Evolutionary conservation across 2,797 vertebrate genomes (phyloP), one percentile per base, ranked within the genome.

Genomic region (Muscicapa comitata): DNA sequence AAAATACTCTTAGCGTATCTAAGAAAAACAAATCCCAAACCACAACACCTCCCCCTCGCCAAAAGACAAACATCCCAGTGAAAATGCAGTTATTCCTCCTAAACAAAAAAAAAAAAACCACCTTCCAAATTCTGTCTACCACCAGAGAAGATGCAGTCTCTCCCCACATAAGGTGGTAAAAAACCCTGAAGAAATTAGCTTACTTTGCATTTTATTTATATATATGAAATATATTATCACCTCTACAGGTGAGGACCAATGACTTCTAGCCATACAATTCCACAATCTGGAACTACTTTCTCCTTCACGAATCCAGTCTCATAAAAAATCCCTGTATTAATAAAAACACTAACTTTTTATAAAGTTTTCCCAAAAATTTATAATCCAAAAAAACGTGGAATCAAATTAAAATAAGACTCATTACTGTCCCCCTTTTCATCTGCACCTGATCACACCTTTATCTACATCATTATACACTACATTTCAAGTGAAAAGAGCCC

Each of bases 141-240:
- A 53, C 0, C 6, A 21, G 29, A 78, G 13, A 76, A 21, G 45
- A 76, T 53, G 8, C 33, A 79, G 31, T 48, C 19, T 81, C 13
- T 77, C 12, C 33, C 67, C 7, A 7, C 12, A 20, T 8, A 67
- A 47, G 16, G 17, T 3, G 1, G 11, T 14, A 57, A 79, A 90
- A 92, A 47, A 6, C 0, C 0, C 10, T 6, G 0, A 55, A 33
- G 12, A 84, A 65, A 84, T 25, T 1, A 55, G 35, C 13, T 59
- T 66, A 78, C 24, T 90, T 77, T 31, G 21, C 10, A 13, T 15
- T 62, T 9, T 29, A 59, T n/a, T 73, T 58, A 28, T 23, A 35
- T 16, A 18, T 21, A 66, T 5, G 10, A 78, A 53, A 43, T 14
- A 3, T 5, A 61, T 20, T 29, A 59, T 21, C 10, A 79, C 7